These are phyloP conservation scores for Glandiceps talaboti DNA, from an alignment of 53 echinoderm and acorn worm species.

Conservation along the genomic window DNA sequence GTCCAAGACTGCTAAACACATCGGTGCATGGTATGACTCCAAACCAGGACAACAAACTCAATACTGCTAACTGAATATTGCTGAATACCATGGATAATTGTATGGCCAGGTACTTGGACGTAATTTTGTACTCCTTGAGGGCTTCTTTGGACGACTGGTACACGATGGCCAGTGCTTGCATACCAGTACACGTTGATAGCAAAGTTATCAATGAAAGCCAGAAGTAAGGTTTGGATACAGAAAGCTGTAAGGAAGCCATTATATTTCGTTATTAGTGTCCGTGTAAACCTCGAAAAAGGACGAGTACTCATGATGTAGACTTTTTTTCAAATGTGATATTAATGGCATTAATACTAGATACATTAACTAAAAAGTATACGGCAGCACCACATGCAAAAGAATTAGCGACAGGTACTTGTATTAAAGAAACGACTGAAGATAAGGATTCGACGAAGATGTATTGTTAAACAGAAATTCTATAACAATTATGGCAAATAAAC, in stretches of 20 bases:
- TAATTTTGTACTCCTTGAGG: constrained; percentile 59
- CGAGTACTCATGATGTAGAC: too few species aligned
- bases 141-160: constrained; percentile 56
- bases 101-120: constrained; percentile 88
- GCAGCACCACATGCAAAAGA: too few species aligned
- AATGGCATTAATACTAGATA: too few species aligned
- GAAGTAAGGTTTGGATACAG: not conserved
- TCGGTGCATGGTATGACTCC: constrained; percentile 59
- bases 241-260: not conserved
- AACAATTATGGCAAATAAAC: too few species aligned
- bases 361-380: too few species aligned
- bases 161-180: constrained; percentile 73
- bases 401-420: too few species aligned
- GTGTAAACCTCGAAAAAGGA: too few species aligned
- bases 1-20: constrained; percentile 39
- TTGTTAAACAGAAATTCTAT: too few species aligned
- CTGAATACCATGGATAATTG: constrained; percentile 76
- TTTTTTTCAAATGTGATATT: too few species aligned
- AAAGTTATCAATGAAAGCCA: constrained; percentile 19
- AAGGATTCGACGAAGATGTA: too few species aligned
- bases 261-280: too few species aligned
- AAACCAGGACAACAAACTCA: constrained; percentile 36
- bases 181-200: constrained; percentile 57
- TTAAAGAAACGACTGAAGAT: too few species aligned
- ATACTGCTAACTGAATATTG: constrained; percentile 51